Base-by-base conservation (phyloP, 30 jellyfish, hydroid and myxozoan genomes). In the Clytia hemisphaerica region DNA sequence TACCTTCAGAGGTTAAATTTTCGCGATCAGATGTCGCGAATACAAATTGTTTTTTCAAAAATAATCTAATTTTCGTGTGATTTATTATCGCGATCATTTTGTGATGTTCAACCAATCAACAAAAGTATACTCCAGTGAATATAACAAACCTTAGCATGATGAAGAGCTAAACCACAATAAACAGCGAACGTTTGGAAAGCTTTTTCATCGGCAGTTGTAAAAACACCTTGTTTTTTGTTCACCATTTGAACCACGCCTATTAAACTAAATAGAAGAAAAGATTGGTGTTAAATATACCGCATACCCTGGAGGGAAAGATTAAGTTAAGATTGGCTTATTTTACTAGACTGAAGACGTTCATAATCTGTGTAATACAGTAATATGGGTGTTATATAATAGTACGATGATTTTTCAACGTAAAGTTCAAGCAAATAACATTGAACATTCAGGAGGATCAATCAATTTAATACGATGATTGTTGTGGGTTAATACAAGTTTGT, bases 231-330 rank as follows among this genome's bases (percentile, higher is more conserved):
- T 27, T 90, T 71, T 45, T 89, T 89, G 92, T 89, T 89, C 19
- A 89, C 98, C 98, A 89, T 89, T 77, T 89, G 98, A 19, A 89
- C 98, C 58, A 89, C 98, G 34, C 98, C 98, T 26, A 89, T 89
- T 18, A 82, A 71, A 66, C 98, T 89, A 37, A 26, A 16, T 34
- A 34, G 51, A 0, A 45, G 42, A 45, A 40, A 49, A 22, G 19
- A 0, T 4, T 10, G 1, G 18, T 10, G 61, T 28, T 37, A 70
- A 27, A 61, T 6, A 18, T 10, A 26, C 14, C 15, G 2, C 67
- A 61, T 0, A 6, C 57, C 18, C 37, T 6, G 26, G 0, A 14
- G n/a, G 28, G 18, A 25, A 12, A 58, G 7, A 6, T 29, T 53
- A 58, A 58, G 0, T 14, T 58, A 7, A 58, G 6, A 24, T 15